phyloP scores from a whole-genome alignment of 2,113 vertebrate genomes.

The Eublepharis macularius region DNA sequence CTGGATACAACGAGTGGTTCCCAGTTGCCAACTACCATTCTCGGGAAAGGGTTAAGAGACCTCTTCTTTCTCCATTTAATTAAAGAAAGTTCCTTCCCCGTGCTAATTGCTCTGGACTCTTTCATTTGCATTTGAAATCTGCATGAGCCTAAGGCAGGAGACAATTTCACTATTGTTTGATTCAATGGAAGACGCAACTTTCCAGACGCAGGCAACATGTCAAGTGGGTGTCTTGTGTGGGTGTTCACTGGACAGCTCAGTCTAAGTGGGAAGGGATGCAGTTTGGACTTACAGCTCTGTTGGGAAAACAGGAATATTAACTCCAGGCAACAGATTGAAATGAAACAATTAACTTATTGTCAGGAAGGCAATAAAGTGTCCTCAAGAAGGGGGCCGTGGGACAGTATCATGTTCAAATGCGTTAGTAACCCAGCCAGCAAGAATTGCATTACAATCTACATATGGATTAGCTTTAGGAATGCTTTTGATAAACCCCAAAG shows the following conservation, averaged over 20 bases:
- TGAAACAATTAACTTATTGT: slow-evolving; percentile 72
- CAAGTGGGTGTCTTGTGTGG: slow-evolving; percentile 60
- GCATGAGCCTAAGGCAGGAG: background rate
- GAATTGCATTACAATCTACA: background rate
- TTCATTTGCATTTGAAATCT: slow-evolving; percentile 1
- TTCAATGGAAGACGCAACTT: slow-evolving; percentile 68
- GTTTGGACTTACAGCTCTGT: slow-evolving; percentile 63
- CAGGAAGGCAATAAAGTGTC: slow-evolving; percentile 48
- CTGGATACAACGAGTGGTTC: background rate
- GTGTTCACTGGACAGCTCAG: slow-evolving; percentile 68
- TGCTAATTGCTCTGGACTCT: background rate
- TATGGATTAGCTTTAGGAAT: slow-evolving; percentile 37
- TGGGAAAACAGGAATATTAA: slow-evolving; percentile 72
- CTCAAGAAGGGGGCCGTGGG: slow-evolving; percentile 34
- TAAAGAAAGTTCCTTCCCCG: fast-evolving
- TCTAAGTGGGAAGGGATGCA: slow-evolving; percentile 73
- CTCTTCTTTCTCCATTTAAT: background rate
- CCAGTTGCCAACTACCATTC: background rate
- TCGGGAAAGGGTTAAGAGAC: background rate
- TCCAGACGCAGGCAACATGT: slow-evolving; percentile 63
- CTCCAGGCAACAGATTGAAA: slow-evolving; percentile 55
- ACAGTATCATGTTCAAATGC: slow-evolving; percentile 44
- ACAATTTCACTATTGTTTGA: slow-evolving; percentile 62
- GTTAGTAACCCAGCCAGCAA: slow-evolving; percentile 27
- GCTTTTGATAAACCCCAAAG: slow-evolving; percentile 40